A percentile compares a stretch with the other conserved stretches of the same genome.
Evolutionary conservation across 2,888 invertebrate genomes (phyloP).

Genomic region (Siphonodentalium dalli): DNA sequence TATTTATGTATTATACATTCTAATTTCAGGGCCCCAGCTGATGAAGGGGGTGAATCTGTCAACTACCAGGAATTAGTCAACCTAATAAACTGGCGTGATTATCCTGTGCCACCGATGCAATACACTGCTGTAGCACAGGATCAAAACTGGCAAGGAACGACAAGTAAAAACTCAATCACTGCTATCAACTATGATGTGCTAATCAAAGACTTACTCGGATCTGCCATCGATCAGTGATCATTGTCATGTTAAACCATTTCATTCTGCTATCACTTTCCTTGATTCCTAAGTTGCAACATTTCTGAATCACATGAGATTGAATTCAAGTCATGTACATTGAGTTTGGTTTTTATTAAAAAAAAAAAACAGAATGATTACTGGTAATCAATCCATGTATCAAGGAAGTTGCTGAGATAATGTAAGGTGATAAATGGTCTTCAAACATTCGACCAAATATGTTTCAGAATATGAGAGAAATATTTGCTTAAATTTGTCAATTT

Average conservation of each 20-base stretch:
- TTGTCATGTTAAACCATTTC: conserved; percentile 1
- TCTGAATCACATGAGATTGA: conserved; percentile 3
- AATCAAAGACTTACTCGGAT: too few relatives aligned
- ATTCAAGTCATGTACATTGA: too few relatives aligned
- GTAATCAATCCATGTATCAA: too few relatives aligned
- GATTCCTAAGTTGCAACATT: conserved; percentile 3
- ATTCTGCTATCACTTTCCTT: conserved; percentile 11
- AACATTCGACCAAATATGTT: too few relatives aligned
- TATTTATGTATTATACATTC: not conserved
- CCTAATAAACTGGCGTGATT: conserved; percentile 60
- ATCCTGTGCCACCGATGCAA: conserved; percentile 53
- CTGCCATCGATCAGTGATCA: conserved; percentile 7
- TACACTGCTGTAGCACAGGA: conserved; percentile 40
- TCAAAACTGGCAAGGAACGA: conserved; percentile 46
- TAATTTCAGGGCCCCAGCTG: conserved; percentile 33
- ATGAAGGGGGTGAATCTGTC: conserved; percentile 45
- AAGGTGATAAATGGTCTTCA: too few relatives aligned
- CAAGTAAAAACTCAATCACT: conserved; percentile 34
- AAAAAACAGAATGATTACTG: too few relatives aligned
- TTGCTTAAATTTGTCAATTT: too few relatives aligned
- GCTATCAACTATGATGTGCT: too few relatives aligned
- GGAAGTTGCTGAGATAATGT: too few relatives aligned
- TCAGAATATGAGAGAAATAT: too few relatives aligned
- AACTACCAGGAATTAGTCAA: conserved; percentile 49
- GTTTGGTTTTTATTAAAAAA: too few relatives aligned